Percentiles rank a stretch among this genome's conserved stretches.
phyloP scores from a whole-genome alignment of 2,888 invertebrate species.

The Malthinus seriepunctatus region DNA sequence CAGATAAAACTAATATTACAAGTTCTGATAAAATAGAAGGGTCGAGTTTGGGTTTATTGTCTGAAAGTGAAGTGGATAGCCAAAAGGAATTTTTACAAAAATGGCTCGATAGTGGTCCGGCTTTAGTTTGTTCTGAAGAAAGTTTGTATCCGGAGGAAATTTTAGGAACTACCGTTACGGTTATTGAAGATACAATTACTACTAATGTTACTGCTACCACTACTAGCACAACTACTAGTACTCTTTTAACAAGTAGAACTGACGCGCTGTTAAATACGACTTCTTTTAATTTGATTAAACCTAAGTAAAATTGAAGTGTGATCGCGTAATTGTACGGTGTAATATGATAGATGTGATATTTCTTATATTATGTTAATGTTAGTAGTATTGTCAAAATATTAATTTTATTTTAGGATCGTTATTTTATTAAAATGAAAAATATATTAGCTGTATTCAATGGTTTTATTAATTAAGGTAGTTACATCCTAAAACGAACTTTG shows the following conservation, averaged over 20 bases:
- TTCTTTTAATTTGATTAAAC: conserved; percentile 53
- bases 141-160: conserved; percentile 42
- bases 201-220: too few species aligned
- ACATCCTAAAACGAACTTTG: too few species aligned
- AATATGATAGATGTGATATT: too few species aligned
- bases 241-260: conserved; percentile 46
- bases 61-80: conserved; percentile 28
- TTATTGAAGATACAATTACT: conserved; percentile 14
- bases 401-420: too few species aligned
- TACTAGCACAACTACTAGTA: conserved; percentile 25
- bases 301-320: conserved; percentile 31
- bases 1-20: conserved; percentile 3
- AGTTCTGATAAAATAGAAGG: neutral
- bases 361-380: too few species aligned
- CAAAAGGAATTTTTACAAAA: conserved; percentile 44
- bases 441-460: too few species aligned
- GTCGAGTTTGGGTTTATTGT: conserved; percentile 1
- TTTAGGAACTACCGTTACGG: conserved; percentile 32
- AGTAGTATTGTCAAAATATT: too few species aligned
- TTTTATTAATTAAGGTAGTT: too few species aligned
- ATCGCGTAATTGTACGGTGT: too few species aligned
- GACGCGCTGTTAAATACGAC: conserved; percentile 50
- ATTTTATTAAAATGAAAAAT: too few species aligned
- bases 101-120: conserved; percentile 44
- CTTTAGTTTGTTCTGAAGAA: conserved; percentile 43